Conservation (phyloP, 2,888 invertebrate species). For the Oegoconia quadripuncta region DNA sequence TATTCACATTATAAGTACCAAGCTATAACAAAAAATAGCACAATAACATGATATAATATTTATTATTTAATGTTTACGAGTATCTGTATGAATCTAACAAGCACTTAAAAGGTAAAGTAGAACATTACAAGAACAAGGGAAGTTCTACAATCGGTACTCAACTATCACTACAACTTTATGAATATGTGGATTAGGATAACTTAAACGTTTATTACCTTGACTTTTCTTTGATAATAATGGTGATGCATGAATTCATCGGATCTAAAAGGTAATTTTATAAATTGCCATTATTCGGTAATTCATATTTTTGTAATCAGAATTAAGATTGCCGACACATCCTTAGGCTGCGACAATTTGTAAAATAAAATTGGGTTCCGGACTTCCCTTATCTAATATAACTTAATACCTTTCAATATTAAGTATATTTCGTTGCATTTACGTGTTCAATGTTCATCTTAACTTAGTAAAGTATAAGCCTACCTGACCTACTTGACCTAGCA, state of each 20-base stretch:
- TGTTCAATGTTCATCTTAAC: neutral
- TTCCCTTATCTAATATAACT: neutral
- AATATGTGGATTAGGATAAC: too few species aligned
- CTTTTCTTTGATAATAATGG: too few species aligned
- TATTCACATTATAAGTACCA: constrained; percentile 45
- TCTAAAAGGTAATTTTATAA: too few species aligned
- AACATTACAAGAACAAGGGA: neutral
- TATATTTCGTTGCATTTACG: neutral
- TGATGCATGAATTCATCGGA: too few species aligned
- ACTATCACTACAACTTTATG: too few species aligned
- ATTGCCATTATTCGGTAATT: too few species aligned
- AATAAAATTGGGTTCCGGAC: too few species aligned
- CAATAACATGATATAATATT: constrained; percentile 23
- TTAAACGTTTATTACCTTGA: too few species aligned
- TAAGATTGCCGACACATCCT: too few species aligned
- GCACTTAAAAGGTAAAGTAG: constrained; percentile 10
- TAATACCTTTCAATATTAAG: neutral
- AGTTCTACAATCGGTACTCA: constrained; percentile 3
- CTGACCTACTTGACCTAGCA: constrained; percentile 12
- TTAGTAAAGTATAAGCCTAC: neutral
- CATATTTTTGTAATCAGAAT: too few species aligned
- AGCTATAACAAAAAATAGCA: constrained; percentile 44
- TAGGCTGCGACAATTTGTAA: too few species aligned
- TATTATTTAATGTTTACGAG: constrained; percentile 29
- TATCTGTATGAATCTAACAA: constrained; percentile 22